phyloP scores from a whole-genome alignment of 1,140 invertebrate genomes.

The Euschistus heros region DNA sequence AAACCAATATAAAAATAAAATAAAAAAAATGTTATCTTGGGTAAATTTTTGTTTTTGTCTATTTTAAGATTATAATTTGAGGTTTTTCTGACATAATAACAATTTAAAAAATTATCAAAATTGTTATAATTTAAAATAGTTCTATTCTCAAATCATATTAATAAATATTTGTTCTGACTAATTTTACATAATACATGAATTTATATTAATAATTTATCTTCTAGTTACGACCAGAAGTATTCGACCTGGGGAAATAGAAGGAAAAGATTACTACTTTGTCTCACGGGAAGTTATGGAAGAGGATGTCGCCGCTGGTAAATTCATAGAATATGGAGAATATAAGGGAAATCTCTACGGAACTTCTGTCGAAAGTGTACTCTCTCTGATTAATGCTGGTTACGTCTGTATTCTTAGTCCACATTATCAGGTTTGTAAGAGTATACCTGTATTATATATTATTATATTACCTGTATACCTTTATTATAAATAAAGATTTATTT shows the following conservation, averaged over 20 bases:
- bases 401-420: constrained; percentile 93
- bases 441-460: background rate
- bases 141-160: too few relatives aligned
- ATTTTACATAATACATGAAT: too few relatives aligned
- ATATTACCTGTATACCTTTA: background rate
- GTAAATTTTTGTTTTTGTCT: too few relatives aligned
- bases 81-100: too few relatives aligned
- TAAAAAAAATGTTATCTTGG: too few relatives aligned
- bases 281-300: constrained; percentile 80
- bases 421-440: constrained; percentile 51
- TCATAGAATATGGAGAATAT: constrained; percentile 94
- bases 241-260: constrained; percentile 76
- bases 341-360: constrained; percentile 96
- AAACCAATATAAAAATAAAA: too few relatives aligned
- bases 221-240: constrained; percentile 79
- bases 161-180: too few relatives aligned
- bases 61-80: too few relatives aligned
- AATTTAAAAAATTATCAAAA: too few relatives aligned
- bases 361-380: constrained; percentile 75
- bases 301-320: constrained; percentile 79
- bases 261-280: constrained; percentile 92
- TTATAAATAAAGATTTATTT: background rate
- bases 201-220: constrained; percentile 26
- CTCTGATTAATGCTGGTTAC: constrained; percentile 74
- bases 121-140: too few relatives aligned